Evolutionary conservation across 1,140 invertebrate species (phyloP), one percentile per base, ranked within the genome.

Genomic region (Cydia amplana): DNA sequence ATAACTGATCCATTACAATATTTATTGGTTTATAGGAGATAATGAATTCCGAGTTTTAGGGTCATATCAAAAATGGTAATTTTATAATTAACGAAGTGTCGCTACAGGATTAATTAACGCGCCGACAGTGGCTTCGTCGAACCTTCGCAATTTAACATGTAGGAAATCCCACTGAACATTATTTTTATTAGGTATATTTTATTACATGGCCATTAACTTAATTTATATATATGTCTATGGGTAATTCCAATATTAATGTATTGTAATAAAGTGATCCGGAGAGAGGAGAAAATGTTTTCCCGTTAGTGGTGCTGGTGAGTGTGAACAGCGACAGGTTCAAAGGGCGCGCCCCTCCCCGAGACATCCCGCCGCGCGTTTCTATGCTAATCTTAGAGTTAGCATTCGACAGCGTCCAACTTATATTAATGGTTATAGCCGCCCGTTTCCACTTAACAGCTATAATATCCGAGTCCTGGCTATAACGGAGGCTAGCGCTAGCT

Each of bases 371-470:
- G 86, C 83, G 83, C 86, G 83, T 92, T 90, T 92, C 89, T 91
- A 91, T 92, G 90, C 86, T 91, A 89, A 91, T 91, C 83, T 87
- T 82, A 80, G 80, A 83, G 82, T 85, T 83, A 85, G 83, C 84
- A 85, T 87, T 87, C 85, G 82, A 89, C 84, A 85, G 80, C 78
- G 83, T 80, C 83, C 82, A 87, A 88, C 85, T 84, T 83, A 84
- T 91, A 91, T 91, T 91, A 91, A 91, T 91, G 81, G 85, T 89
- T 91, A 88, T 90, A 74, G 85, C 84, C 79, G 77, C 75, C 65
- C 77, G 85, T 89, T 85, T 87, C 85, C 82, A 87, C 83, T 86
- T 85, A 87, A 88, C 87, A 84, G 78, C 78, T 79, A 80, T 83
- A 85, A 79, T 85, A 86, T 87, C 81, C 78, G 79, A 77, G 74